Percentiles rank a stretch among this genome's conserved stretches.
Conservation (phyloP, 2,888 invertebrate species). For the Helicoverpa assulta region DNA sequence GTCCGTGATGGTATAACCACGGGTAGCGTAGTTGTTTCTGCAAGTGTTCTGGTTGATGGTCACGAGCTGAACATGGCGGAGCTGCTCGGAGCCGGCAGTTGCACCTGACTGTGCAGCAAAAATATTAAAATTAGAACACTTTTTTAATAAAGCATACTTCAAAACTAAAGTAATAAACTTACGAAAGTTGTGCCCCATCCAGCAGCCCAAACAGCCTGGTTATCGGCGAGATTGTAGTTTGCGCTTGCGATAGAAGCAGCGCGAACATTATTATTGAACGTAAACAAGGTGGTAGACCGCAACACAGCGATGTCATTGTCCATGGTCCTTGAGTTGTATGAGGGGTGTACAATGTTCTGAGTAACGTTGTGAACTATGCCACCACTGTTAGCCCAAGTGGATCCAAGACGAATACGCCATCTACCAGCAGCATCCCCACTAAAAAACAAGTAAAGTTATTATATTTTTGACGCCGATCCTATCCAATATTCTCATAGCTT, state of each 20-base stretch:
- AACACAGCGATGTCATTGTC: slow-evolving; percentile 73
- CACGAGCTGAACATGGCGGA: slow-evolving; percentile 71
- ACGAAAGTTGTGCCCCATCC: slow-evolving; percentile 71
- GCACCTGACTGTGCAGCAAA: slow-evolving; percentile 48
- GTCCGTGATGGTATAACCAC: slow-evolving; percentile 60
- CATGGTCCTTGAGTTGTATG: slow-evolving; percentile 54
- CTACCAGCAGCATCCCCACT: slow-evolving; percentile 35
- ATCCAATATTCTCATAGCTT: too few species aligned
- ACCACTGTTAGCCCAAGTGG: slow-evolving; percentile 64
- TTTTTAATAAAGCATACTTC: too few species aligned
- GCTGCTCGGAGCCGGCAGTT: slow-evolving; percentile 59
- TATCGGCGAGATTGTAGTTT: slow-evolving; percentile 67
- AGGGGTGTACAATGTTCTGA: slow-evolving; percentile 59
- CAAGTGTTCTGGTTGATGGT: slow-evolving; percentile 67
- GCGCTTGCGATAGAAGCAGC: slow-evolving; percentile 62
- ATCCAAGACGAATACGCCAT: slow-evolving; percentile 65
- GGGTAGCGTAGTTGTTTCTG: slow-evolving; percentile 58
- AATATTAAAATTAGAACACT: neutral
- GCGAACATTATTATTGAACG: slow-evolving; percentile 30
- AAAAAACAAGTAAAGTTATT: neutral
- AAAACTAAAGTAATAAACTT: slow-evolving; percentile 36
- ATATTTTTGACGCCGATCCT: too few species aligned
- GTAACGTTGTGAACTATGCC: slow-evolving; percentile 58
- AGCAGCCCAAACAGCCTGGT: slow-evolving; percentile 67
- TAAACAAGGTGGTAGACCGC: slow-evolving; percentile 56